phyloP scores from a whole-genome alignment of 53 echinoderm and acorn worm species.

The Stichopus horrens region DNA sequence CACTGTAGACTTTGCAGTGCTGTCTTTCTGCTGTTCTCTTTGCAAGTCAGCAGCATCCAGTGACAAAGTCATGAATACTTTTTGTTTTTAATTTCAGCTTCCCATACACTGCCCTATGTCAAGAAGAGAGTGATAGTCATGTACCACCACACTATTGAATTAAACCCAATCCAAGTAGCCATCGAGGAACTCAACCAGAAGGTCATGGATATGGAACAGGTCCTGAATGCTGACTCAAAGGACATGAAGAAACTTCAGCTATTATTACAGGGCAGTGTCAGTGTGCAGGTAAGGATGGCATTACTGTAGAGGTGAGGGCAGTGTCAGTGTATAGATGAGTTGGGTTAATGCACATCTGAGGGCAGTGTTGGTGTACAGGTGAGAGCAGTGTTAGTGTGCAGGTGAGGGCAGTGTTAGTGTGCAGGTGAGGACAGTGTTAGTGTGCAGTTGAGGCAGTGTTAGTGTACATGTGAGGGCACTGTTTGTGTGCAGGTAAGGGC shows the following conservation, averaged over 20 bases:
- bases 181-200: constrained; percentile 91
- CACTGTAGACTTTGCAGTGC: too few relatives aligned
- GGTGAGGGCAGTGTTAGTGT: constrained; percentile 9
- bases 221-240: constrained; percentile 50
- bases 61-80: too few relatives aligned
- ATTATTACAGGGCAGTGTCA: constrained; percentile 93
- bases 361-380: constrained; percentile 29
- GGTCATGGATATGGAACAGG: constrained; percentile 76
- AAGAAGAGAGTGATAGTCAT: constrained; percentile 90
- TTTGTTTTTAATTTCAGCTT: constrained; percentile 59
- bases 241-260: constrained; percentile 95
- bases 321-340: neutral
- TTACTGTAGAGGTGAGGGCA: neutral
- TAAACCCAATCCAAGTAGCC: constrained; percentile 95
- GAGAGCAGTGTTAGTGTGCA: neutral
- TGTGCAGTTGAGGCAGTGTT: too few relatives aligned
- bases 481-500: neutral
- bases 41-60: too few relatives aligned
- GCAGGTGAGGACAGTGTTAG: neutral
- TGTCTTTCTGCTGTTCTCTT: too few relatives aligned
- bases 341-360: neutral
- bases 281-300: constrained; percentile 75
- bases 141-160: constrained; percentile 76
- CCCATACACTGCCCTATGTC: constrained; percentile 96
- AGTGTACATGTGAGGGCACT: neutral